Evolutionary conservation across 2,888 invertebrate species (phyloP), one percentile per base, ranked within the genome.

Genomic region (Lithophane socia): DNA sequence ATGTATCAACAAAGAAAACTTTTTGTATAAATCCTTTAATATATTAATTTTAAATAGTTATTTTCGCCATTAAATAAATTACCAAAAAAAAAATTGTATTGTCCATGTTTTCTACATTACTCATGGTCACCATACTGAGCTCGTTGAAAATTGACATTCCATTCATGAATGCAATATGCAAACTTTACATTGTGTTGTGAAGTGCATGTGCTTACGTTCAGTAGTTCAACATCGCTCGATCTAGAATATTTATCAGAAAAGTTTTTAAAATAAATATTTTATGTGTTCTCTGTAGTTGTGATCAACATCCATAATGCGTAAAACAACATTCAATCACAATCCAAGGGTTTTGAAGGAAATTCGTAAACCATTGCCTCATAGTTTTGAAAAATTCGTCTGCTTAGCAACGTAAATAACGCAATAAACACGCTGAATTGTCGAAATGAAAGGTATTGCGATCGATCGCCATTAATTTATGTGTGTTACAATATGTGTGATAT

Each of bases 101-200:
- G 1, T 29, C 5, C 9, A 24, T 18, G 16, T 47, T 56, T 24
- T 10, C 16, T 3, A 42, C 44, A 54, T 18, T 54, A 29, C 2
- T 69, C 78, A 24, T 69, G 16, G 54, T 24, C 24, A 37, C 29
- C 8, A 16, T 68, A 49, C 37, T 10, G 29, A 58, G 42, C 68
- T 70, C 49, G 71, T 73, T 66, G 61, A 61, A 58, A 65, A 77
- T 65, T 60, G 60, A 61, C 49, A 65, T 77, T 69, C 65, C 76
- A 49, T 73, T 60, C 60, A 52, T 68, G 82, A 77, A 52, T 52
- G 68, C 65, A 80, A 69, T 60, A 69, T 69, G 72, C 70, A 61
- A 77, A 78, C 69, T 69, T 68, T 29, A 69, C 37, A 69, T 24
- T 60, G 37, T 52, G 16, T 1, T 24, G 69, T 21, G 18, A 58